Base-by-base conservation (phyloP, 1,140 invertebrate genomes). In the Ostrea edulis region DNA sequence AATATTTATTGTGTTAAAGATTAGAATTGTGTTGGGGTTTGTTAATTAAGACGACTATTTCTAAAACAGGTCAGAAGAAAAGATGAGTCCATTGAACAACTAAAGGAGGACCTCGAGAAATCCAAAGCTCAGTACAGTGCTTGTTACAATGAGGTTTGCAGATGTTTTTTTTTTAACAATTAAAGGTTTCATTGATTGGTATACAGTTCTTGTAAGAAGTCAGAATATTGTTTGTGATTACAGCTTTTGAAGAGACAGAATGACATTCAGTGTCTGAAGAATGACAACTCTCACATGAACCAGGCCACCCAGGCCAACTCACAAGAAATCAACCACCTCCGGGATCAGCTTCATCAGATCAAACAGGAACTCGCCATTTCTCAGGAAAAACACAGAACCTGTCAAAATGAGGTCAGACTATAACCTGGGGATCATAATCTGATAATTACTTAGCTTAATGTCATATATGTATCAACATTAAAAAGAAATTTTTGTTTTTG, bases 341-440 rank as follows among this genome's bases (percentile, higher is more conserved):
- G 93, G 81, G 93, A 95, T 54, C 92, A 93, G 77, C 71, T 93
- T 0, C 92, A 94, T 77, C 93, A 94, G 89, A 53, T 94, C 9
- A 94, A 95, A 86, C 88, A 94, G 7, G 94, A 95, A 55, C 92
- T 95, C 9, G 93, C 93, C 53, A 94, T 95, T 22, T 93, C 93
- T 12, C 93, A 94, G 89, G 93, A 95, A 86, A 95, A 95, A 91
- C 93, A 95, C 89, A 90, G 93, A 68, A 95, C 94, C 22, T 94
- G 94, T 85, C 94, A 95, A 90, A 94, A 94, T 90, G 94, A 94
- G 92, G 94, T 94, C 77, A 87, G 86, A 7, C 22, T 20, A 25
- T 2, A 8, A n/a, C 25, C 29, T 52, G 25, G 14, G 22, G 68
- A 71, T 52, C 68, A 35, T 25, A 20, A 62, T 20, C 12, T 35